A percentile compares a stretch with the other conserved stretches of the same genome.
Evolutionary conservation across 2,113 vertebrate genomes (phyloP).

Genomic region (Labrus mixtus): DNA sequence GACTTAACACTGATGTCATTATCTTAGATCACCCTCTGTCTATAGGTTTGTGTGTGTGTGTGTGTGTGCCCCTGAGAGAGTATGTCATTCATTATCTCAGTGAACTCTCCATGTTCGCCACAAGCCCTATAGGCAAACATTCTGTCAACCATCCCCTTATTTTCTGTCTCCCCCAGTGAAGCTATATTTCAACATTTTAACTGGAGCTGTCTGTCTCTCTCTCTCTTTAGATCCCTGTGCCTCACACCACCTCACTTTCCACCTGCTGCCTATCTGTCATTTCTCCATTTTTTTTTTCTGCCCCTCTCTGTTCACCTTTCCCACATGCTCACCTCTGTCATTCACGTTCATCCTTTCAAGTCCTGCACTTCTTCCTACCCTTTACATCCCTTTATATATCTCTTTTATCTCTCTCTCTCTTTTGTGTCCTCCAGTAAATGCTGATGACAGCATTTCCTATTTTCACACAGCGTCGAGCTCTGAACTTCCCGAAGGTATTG

Average conservation of each 20-base stretch:
- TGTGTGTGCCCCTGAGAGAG: slow-evolving; percentile 18
- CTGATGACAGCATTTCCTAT: slow-evolving; percentile 69
- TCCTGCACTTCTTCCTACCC: neutral
- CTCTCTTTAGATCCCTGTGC: slow-evolving; percentile 21
- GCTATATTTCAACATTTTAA: slow-evolving; percentile 67
- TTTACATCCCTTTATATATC: neutral
- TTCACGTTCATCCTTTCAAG: slow-evolving; percentile 17
- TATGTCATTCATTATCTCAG: slow-evolving; percentile 59
- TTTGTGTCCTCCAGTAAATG: slow-evolving; percentile 49
- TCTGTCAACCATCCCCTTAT: slow-evolving; percentile 29
- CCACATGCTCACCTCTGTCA: slow-evolving; percentile 24
- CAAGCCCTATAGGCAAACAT: slow-evolving; percentile 30
- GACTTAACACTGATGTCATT: slow-evolving; percentile 75
- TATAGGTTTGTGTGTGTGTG: neutral
- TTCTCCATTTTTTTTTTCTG: slow-evolving; percentile 26
- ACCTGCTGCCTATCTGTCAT: slow-evolving; percentile 51
- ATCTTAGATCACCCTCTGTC: slow-evolving; percentile 50
- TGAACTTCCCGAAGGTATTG: slow-evolving; percentile 59
- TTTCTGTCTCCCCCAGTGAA: slow-evolving; percentile 39
- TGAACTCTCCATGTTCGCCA: slow-evolving; percentile 33
- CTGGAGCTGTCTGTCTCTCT: slow-evolving; percentile 36
- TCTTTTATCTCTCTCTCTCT: neutral
- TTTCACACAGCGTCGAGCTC: slow-evolving; percentile 46
- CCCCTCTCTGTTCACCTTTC: slow-evolving; percentile 24
- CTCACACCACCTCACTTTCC: slow-evolving; percentile 25